These are phyloP conservation scores for Cervus canadensis DNA, from an alignment of 2,113 vertebrate species.

Conservation along the genomic window DNA sequence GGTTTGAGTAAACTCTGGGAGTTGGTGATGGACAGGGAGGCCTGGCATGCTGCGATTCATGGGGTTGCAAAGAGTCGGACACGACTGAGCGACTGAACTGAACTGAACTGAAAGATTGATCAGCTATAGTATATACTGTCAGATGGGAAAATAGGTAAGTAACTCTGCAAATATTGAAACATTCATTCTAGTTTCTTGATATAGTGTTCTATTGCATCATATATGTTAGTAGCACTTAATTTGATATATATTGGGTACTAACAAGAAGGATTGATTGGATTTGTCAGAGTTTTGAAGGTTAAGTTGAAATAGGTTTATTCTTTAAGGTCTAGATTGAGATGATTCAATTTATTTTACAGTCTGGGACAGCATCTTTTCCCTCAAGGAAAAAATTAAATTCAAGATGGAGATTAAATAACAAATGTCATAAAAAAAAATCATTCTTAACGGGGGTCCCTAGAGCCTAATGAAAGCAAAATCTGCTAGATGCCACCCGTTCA, in stretches of 20 bases:
- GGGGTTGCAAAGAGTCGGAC: too few relatives aligned
- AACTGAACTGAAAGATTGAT: not conserved
- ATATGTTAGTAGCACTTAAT: conserved; percentile 28
- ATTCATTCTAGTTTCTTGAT: conserved; percentile 11
- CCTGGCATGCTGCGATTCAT: too few relatives aligned
- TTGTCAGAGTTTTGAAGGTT: conserved; percentile 54
- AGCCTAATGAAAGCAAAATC: conserved; percentile 42
- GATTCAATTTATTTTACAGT: conserved; percentile 55
- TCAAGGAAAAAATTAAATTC: conserved; percentile 61
- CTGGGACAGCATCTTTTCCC: not conserved
- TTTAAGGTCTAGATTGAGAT: conserved; percentile 40
- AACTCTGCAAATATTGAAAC: conserved; percentile 20
- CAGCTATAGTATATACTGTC: not conserved
- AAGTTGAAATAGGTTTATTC: conserved; percentile 53
- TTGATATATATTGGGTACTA: conserved; percentile 35
- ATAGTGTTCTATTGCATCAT: not conserved
- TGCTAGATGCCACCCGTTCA: not conserved
- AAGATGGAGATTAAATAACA: conserved; percentile 35
- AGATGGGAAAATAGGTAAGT: conserved; percentile 4
- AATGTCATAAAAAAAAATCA: not conserved
- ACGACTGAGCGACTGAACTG: too few relatives aligned
- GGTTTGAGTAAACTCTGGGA: too few relatives aligned
- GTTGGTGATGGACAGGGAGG: too few relatives aligned
- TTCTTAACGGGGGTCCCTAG: conserved; percentile 5
- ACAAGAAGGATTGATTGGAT: conserved; percentile 48